phyloP scores from a whole-genome alignment of 2,888 invertebrate genomes.

The Venustoraphidia nigricollis region DNA sequence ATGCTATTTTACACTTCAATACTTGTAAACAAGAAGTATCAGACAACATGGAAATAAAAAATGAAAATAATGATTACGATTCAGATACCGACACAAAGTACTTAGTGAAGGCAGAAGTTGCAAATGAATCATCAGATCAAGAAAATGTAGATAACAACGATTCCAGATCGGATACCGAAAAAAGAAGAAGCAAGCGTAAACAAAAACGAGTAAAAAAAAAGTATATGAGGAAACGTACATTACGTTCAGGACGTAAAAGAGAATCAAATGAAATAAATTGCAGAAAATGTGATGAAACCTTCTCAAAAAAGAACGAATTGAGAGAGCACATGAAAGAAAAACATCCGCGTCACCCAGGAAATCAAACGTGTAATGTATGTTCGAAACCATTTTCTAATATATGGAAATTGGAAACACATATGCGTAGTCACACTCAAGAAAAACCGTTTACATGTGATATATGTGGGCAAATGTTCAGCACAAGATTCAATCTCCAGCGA shows the following conservation, averaged over 20 bases:
- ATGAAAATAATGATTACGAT: no score
- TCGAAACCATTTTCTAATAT: constrained; percentile 4
- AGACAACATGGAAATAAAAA: no score
- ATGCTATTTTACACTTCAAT: background rate
- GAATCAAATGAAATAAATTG: constrained; percentile 7
- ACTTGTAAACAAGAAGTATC: no score
- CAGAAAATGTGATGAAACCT: constrained; percentile 5
- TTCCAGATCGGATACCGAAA: no score
- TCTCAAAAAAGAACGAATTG: no score
- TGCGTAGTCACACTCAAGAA: constrained; percentile 8
- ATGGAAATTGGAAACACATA: constrained; percentile 9
- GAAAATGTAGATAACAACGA: no score
- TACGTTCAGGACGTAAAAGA: constrained; percentile 4
- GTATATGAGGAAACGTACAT: constrained; percentile 2
- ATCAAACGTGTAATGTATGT: constrained; percentile 7
- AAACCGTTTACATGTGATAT: constrained; percentile 9
- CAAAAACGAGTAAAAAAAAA: background rate
- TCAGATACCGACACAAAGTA: no score
- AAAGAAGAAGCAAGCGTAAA: no score
- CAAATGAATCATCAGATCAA: no score
- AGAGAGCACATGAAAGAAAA: no score
- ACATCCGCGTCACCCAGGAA: background rate
- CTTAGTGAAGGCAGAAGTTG: no score
- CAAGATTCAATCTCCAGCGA: background rate
- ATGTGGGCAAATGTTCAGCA: constrained; percentile 9